Conservation (phyloP, 2,888 invertebrate species). For the Anagyrus pseudococci region DNA sequence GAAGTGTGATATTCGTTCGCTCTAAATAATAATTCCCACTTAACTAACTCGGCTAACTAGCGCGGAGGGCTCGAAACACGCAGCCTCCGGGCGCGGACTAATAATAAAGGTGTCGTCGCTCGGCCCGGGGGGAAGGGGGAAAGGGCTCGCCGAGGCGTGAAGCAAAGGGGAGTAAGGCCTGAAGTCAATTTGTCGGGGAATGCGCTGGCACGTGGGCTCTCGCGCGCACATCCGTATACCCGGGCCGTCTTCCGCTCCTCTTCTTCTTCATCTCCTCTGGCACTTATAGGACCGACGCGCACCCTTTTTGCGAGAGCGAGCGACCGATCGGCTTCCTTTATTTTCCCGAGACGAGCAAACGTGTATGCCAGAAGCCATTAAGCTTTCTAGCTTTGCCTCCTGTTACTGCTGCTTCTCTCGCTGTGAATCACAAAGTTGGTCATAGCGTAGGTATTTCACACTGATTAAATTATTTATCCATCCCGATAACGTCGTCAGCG, state of each 20-base stretch:
- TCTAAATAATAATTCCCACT: conserved; percentile 62
- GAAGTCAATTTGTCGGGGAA: conserved; percentile 62
- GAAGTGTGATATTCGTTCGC: conserved; percentile 36
- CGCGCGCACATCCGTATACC: background rate
- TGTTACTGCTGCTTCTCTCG: no score
- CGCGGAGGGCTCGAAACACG: no score
- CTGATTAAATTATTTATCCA: no score
- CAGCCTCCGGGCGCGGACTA: conserved; percentile 49
- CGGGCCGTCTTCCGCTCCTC: background rate
- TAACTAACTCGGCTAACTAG: conserved; percentile 61
- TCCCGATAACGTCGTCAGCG: no score
- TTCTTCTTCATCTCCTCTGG: background rate
- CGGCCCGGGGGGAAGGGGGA: conserved; percentile 37
- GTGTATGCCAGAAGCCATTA: conserved; percentile 17
- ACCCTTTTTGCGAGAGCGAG: background rate
- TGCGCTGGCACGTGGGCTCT: conserved; percentile 54
- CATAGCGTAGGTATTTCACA: no score
- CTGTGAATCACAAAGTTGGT: no score
- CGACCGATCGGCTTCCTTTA: background rate
- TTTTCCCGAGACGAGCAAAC: conserved; percentile 5
- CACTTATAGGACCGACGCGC: background rate
- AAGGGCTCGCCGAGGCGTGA: conserved; percentile 42
- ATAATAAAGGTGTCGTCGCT: conserved; percentile 59
- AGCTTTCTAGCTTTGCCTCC: no score
- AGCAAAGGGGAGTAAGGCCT: conserved; percentile 48